Percentiles rank a stretch among this genome's conserved stretches.
Evolutionary conservation across 2,113 vertebrate genomes (phyloP).

Genomic region (Muscicapa adusta): DNA sequence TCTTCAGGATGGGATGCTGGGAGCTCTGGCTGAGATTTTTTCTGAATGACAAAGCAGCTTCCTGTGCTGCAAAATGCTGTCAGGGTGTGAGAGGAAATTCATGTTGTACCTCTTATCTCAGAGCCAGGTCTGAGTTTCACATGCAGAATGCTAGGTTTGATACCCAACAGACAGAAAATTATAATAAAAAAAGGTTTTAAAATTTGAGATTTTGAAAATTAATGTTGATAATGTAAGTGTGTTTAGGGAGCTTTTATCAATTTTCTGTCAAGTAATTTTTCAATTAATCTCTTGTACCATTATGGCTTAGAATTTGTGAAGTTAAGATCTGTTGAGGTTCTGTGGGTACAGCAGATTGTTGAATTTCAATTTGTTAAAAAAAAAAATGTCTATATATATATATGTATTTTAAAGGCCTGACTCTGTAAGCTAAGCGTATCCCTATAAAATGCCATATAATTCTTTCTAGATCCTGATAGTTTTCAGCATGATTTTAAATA

Average conservation of each 20-base stretch:
- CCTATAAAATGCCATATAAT: not conserved
- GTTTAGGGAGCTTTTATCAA: not conserved
- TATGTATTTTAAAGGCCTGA: not conserved
- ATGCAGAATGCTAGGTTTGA: not conserved
- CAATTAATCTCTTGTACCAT: rapidly evolving
- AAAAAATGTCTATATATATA: not conserved
- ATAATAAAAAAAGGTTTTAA: not conserved
- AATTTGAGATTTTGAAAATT: not conserved
- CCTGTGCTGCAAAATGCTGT: conserved; percentile 47
- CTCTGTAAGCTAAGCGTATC: not conserved
- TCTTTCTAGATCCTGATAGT: not conserved
- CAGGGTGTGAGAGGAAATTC: conserved; percentile 48
- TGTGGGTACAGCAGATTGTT: not conserved
- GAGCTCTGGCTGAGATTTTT: conserved; percentile 62
- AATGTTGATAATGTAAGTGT: not conserved
- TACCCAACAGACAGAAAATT: not conserved
- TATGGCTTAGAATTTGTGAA: not conserved
- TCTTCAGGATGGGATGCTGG: conserved; percentile 43
- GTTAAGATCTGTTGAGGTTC: not conserved
- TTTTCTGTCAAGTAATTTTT: not conserved
- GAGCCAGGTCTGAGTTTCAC: conserved; percentile 10
- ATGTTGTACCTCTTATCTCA: not conserved
- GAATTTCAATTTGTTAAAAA: not conserved
- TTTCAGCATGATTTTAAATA: not conserved
- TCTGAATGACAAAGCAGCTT: conserved; percentile 53